These are phyloP conservation scores for Cephus cinctus DNA, from an alignment of 1,140 invertebrate genomes.

Conservation along the genomic window DNA sequence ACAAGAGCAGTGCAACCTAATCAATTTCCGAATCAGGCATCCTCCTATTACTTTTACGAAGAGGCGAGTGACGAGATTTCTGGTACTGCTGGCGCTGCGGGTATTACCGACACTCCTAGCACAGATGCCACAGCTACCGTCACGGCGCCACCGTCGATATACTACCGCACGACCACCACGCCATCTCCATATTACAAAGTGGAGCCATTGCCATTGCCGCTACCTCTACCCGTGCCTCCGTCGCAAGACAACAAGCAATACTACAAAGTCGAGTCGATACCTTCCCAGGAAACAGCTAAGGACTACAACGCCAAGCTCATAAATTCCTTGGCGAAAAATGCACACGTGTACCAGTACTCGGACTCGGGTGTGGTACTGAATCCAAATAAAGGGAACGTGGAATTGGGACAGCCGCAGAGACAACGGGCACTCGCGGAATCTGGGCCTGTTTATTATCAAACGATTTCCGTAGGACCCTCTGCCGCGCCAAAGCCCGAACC, in stretches of 20 bases:
- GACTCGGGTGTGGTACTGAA: slow-evolving; percentile 14
- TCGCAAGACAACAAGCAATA: slow-evolving; percentile 36
- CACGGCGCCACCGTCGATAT: slow-evolving; percentile 26
- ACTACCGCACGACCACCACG: slow-evolving; percentile 40
- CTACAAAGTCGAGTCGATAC: slow-evolving; percentile 34
- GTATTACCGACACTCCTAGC: too few relatives aligned
- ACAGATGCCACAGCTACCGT: too few relatives aligned
- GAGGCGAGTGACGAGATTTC: slow-evolving; percentile 47
- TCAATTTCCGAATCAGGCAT: slow-evolving; percentile 35
- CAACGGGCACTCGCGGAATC: slow-evolving; percentile 37
- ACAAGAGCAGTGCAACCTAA: slow-evolving; percentile 22
- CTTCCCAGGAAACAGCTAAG: slow-evolving; percentile 27
- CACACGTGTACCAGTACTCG: slow-evolving; percentile 33
- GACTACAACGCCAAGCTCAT: slow-evolving; percentile 38
- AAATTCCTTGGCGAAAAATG: slow-evolving; percentile 35
- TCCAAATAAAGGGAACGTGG: not conserved
- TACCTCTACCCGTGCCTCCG: not conserved
- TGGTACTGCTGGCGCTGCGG: slow-evolving; percentile 30
- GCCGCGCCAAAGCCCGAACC: slow-evolving; percentile 51
- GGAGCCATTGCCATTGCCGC: slow-evolving; percentile 13
- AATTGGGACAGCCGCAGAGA: slow-evolving; percentile 21
- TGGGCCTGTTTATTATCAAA: slow-evolving; percentile 44
- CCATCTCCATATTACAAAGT: slow-evolving; percentile 31
- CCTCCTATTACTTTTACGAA: slow-evolving; percentile 52
- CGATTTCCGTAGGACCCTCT: slow-evolving; percentile 28